These are phyloP conservation scores for Tretioscincus oriximinensis DNA, from an alignment of 2,113 vertebrate species.

Conservation along the genomic window DNA sequence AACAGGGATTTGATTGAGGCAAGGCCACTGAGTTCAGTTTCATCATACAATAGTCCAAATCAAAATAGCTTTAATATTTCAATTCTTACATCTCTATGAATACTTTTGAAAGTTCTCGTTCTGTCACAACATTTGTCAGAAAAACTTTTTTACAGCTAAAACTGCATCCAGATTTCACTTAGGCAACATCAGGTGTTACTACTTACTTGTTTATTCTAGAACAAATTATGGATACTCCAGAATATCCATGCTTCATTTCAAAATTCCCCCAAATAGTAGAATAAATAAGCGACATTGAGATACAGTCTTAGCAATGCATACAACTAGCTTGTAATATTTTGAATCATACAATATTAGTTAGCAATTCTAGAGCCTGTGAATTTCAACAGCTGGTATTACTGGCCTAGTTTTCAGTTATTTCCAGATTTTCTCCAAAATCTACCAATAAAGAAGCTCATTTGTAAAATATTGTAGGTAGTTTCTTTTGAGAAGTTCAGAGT, in stretches of 20 bases:
- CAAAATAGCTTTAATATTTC: too few relatives aligned
- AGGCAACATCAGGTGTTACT: too few relatives aligned
- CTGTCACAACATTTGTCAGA: constrained; percentile 18
- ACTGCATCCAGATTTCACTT: too few relatives aligned
- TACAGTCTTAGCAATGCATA: background rate
- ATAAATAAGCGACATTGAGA: too few relatives aligned
- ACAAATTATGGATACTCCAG: too few relatives aligned
- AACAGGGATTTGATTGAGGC: too few relatives aligned
- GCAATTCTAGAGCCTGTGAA: background rate
- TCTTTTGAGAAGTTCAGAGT: background rate
- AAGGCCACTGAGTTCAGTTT: too few relatives aligned
- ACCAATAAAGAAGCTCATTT: background rate
- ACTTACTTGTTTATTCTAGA: too few relatives aligned
- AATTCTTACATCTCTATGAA: background rate
- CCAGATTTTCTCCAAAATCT: background rate
- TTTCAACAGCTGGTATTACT: background rate
- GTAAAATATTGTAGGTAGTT: background rate
- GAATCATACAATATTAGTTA: background rate
- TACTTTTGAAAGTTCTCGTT: background rate
- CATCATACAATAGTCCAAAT: too few relatives aligned
- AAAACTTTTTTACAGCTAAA: background rate
- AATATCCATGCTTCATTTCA: too few relatives aligned
- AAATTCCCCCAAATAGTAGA: too few relatives aligned
- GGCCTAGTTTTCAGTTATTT: background rate
- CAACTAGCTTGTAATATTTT: background rate